Base-by-base conservation (phyloP, 2,113 vertebrate genomes). In the Oncorhynchus gorbuscha region DNA sequence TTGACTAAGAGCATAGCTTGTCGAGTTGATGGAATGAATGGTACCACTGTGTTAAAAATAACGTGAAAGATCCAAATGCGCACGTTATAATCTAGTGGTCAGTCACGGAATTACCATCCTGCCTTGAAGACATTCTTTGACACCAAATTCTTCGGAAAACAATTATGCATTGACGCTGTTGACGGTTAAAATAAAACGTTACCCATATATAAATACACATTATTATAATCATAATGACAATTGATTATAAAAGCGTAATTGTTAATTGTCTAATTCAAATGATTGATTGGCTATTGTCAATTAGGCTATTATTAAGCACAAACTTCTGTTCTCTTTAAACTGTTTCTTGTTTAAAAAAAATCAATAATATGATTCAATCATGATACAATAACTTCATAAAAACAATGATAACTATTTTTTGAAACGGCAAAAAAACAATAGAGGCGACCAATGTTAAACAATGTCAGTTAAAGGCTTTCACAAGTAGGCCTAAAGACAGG, bases 1-100 rank as follows among this genome's bases (percentile, higher is more conserved):
- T 26, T 71, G 3, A n/a, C 12, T 4, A 11, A 28, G 49, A 55
- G 16, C 16, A 18, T 55, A 18, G 4, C 49, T 51, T 14, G 49
- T 55, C 18, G 51, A 55, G 49, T 32, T 4, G 39, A 24, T 16
- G 8, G 65, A 68, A 78, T 78, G 76, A 78, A 78, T 78, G 71
- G 77, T 64, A 18, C 67, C 76, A 79, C 83, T 91, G 85, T 86
- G 81, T 86, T 28, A 79, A 79, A 85, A 87, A 80, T 74, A 85
- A 77, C 70, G 35, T 14, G 30, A 62, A 16, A 35, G 8, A 4
- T 35, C 64, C 59, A 2, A 75, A 45, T 28, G 39, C 71, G 13
- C n/a, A 45, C 26, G 18, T 28, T 35, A 28, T 28, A 26, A 22
- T 45, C 81, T 76, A 83, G 80, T 5, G 85, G 85, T 18, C 1